Base-by-base conservation (phyloP, 2,797 vertebrate genomes). In the Florisuga fusca region DNA sequence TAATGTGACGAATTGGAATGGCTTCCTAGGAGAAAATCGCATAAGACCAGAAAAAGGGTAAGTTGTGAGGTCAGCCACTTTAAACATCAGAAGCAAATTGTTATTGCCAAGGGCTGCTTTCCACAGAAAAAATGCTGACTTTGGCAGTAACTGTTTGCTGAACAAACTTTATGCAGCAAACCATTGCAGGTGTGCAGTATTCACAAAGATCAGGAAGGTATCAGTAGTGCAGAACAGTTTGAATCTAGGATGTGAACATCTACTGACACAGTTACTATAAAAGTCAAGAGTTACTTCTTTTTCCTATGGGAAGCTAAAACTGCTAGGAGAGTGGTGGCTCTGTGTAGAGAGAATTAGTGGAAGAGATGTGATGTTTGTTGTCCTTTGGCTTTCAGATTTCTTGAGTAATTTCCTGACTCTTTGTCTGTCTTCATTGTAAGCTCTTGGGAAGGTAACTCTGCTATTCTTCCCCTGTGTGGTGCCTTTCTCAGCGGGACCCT, bases 31-130 rank as follows among this genome's bases (percentile, higher is more conserved):
- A 80, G 71, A 68, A 93, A 88, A 84, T 58, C 8, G 9, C 17
- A 1, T 69, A 83, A 81, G 22, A 73, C 59, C 12, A 31, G 74
- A 73, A 85, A 86, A 90, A 31, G 66, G 73, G 2, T 63, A 80
- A 51, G 23, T 50, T 51, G 82, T 79, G 64, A 76, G 64, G 71
- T 86, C 67, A 95, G 76, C 71, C 63, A 23, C 91, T 87, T 94
- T 78, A 57, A 78, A 59, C 34, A 38, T 54, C 53, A 80, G 36
- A 63, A 72, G 23, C 20, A 54, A 85, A 54, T 72, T 46, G 36
- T 83, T 89, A 10, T 36, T 83, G 36, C 53, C 29, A 8, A 57
- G 34, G 22, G 14, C 63, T 74, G n/a, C 46, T 23, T 93, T 94
- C 54, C 31, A 3, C 26, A 9, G 63, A 71, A 76, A 73, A 59